Conservation (phyloP, 2,797 vertebrate genomes). For the Cyclura pinguis region DNA sequence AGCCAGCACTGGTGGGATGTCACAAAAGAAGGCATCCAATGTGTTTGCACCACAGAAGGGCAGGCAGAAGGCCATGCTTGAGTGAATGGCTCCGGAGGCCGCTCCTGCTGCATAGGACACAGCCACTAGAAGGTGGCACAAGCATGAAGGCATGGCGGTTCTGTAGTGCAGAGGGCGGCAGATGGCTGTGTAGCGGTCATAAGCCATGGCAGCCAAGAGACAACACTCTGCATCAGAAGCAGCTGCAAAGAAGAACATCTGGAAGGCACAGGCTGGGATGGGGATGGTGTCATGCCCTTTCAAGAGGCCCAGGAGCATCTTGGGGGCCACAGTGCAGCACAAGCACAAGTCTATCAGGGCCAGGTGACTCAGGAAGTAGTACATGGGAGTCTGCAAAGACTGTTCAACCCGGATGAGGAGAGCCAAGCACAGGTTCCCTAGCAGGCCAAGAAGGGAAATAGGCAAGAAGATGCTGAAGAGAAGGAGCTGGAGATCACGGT, state of each 20-base stretch:
- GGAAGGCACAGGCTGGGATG: constrained; percentile 48
- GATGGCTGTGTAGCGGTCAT: constrained; percentile 50
- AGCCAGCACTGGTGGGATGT: constrained; percentile 48
- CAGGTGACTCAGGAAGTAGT: constrained; percentile 33
- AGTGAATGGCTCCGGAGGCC: constrained; percentile 40
- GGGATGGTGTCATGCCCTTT: background rate
- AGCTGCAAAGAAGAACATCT: constrained; percentile 67
- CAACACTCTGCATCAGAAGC: constrained; percentile 63
- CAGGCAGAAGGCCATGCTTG: constrained; percentile 41
- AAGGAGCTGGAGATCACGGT: constrained; percentile 13
- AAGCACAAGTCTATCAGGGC: constrained; percentile 31
- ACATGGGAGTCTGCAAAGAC: constrained; percentile 25
- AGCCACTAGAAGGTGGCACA: constrained; percentile 55
- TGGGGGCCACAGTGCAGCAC: constrained; percentile 22
- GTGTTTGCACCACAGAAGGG: constrained; percentile 40
- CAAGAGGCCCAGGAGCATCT: constrained; percentile 27
- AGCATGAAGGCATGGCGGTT: constrained; percentile 31
- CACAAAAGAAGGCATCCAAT: constrained; percentile 68
- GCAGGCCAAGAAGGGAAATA: constrained; percentile 14
- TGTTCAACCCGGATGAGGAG: background rate
- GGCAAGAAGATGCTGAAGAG: constrained; percentile 26
- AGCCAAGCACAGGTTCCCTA: constrained; percentile 6
- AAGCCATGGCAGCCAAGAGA: constrained; percentile 63
- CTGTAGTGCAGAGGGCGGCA: constrained; percentile 53
- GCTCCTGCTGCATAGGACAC: constrained; percentile 32